These are phyloP conservation scores for Eurypyga helias DNA, from an alignment of 2,113 vertebrate genomes.

Conservation along the genomic window DNA sequence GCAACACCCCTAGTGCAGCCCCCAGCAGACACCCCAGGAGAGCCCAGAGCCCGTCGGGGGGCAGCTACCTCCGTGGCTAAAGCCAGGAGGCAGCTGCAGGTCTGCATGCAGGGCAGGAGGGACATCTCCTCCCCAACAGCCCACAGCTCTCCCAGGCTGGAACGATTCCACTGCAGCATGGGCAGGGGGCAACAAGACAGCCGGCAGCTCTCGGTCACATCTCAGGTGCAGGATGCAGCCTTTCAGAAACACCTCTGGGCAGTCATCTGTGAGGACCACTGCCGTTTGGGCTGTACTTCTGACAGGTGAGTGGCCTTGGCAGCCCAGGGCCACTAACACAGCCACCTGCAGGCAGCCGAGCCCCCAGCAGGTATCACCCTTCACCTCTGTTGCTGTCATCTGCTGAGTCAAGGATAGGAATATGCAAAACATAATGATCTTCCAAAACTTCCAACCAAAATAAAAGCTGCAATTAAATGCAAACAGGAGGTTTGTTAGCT, in stretches of 20 bases:
- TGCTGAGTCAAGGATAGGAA: background rate
- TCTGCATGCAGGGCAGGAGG: background rate
- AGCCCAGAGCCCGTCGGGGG: fast-evolving
- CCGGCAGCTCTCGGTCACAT: fast-evolving
- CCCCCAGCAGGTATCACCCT: background rate
- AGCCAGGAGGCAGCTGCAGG: background rate
- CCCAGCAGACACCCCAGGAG: background rate
- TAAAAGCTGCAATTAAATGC: background rate
- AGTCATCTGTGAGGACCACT: background rate
- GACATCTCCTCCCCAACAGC: background rate
- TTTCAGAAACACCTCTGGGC: background rate
- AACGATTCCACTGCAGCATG: background rate
- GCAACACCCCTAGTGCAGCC: background rate
- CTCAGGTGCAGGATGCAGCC: background rate
- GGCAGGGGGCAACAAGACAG: background rate
- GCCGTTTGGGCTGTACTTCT: background rate
- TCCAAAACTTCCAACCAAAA: background rate
- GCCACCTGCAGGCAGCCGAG: background rate
- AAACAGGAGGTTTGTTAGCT: background rate
- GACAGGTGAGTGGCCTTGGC: background rate
- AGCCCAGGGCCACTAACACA: background rate
- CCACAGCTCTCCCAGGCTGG: fast-evolving
- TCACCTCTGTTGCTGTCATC: background rate
- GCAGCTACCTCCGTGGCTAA: background rate
- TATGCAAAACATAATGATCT: background rate